Evolutionary conservation across 2,113 vertebrate species (phyloP), one percentile per base, ranked within the genome.

Genomic region (Dipodomys spectabilis): DNA sequence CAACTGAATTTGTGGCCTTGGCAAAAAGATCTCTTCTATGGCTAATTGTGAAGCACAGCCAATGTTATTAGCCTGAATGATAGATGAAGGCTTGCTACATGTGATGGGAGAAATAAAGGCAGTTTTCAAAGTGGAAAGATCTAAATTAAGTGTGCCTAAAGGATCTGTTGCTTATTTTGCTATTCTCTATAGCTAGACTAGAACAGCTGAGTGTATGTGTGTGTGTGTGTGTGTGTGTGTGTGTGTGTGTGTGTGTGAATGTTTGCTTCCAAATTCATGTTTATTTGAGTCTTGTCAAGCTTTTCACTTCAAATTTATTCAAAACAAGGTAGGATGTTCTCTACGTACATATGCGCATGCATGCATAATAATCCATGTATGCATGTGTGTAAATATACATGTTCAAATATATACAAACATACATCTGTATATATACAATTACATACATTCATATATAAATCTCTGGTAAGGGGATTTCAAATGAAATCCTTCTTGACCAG

Each of bases 1-100:
- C 92, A 95, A 85, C 87, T 95, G 96, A 85, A 96, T 98, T 97
- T 96, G 81, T 73, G 45, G 72, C 30, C 71, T 77, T 79, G 91
- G 90, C 94, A 95, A 95, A 91, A 95, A 94, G 88, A 92, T 57
- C 83, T 75, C 69, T 92, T 82, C 32, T 44, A 71, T 0, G 0
- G 92, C 94, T 73, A 93, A 95, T 94, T 94, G 94, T 86, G 93
- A 95, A 95, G 79, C 60, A 49, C 57, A 90, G 73, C 78, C 93
- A 45, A 1, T 19, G 92, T 94, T 94, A 95, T 95, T 86, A 93
- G 90, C 44, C 71, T 68, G 92, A 30, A 39, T 88, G 88, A 93
- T 84, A 45, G 92, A 95, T 96, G 82, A 71, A 69, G 78, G 57
- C 72, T 62, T 77, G 72, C 79, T 97, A 83, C 95, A 75, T 93